These are phyloP conservation scores for Heliconius aoede DNA, from an alignment of 2,888 invertebrate genomes.

Conservation along the genomic window DNA sequence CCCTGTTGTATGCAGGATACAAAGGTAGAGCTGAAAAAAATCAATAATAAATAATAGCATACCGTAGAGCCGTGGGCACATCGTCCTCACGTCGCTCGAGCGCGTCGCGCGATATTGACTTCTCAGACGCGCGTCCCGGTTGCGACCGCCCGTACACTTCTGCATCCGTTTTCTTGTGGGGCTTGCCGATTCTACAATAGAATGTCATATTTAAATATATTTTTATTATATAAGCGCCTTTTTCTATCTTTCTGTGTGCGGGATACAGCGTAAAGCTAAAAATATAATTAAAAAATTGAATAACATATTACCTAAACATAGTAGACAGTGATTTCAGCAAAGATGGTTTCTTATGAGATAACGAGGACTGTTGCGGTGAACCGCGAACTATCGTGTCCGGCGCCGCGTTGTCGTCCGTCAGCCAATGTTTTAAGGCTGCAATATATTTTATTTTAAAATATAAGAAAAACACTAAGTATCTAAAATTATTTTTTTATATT, in stretches of 20 bases:
- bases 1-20: too few species aligned
- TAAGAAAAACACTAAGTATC: too few species aligned
- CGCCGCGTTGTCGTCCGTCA: conserved; percentile 88
- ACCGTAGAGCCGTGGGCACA: neutral
- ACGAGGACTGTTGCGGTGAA: conserved; percentile 91
- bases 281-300: neutral
- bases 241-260: too few species aligned
- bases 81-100: conserved; percentile 60
- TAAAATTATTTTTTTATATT: too few species aligned
- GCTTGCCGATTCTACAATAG: conserved; percentile 81
- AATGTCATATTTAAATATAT: neutral
- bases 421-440: conserved; percentile 90
- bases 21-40: too few species aligned
- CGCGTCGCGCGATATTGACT: conserved; percentile 75
- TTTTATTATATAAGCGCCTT: too few species aligned
- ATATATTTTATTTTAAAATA: conserved; percentile 13
- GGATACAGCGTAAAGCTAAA: too few species aligned
- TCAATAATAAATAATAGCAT: too few species aligned
- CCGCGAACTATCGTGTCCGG: conserved; percentile 85
- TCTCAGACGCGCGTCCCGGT: conserved; percentile 78
- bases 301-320: conserved; percentile 86
- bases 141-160: conserved; percentile 72
- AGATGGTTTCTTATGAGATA: conserved; percentile 90
- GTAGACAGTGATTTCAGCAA: conserved; percentile 91
- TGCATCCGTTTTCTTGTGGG: conserved; percentile 72